phyloP scores from a whole-genome alignment of 2,888 invertebrate genomes.

The Aphelenchoides bicaudatus region DNA sequence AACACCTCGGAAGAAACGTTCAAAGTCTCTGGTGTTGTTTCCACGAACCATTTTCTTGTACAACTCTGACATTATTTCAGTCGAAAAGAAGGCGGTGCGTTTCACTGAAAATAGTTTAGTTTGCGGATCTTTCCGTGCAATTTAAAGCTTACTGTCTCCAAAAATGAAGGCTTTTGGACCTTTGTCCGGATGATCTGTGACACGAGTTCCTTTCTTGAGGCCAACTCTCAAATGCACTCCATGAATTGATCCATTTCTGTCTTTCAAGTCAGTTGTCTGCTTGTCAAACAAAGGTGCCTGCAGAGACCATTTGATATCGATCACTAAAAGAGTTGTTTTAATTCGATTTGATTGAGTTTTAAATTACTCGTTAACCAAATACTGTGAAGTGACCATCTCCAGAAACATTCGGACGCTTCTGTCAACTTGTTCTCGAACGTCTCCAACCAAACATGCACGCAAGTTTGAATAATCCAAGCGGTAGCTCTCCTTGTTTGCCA shows the following conservation, averaged over 20 bases:
- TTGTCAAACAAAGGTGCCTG: not conserved
- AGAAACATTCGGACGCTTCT: not conserved
- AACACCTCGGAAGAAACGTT: not conserved
- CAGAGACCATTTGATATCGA: not conserved
- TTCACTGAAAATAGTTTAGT: conserved; percentile 4
- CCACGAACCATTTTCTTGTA: too few species aligned
- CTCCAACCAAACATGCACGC: not conserved
- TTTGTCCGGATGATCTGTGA: not conserved
- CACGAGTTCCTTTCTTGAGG: not conserved
- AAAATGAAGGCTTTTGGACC: not conserved
- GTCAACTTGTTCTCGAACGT: not conserved
- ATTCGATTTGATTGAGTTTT: too few species aligned
- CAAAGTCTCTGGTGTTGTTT: too few species aligned
- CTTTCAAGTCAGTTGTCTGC: not conserved
- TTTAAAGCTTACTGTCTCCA: not conserved
- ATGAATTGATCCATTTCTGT: too few species aligned
- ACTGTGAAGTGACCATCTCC: not conserved
- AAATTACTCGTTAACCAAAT: not conserved
- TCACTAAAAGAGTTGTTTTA: not conserved
- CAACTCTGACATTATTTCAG: not conserved
- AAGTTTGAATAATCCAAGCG: conserved; percentile 1
- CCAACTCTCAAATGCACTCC: not conserved
- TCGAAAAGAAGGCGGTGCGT: not conserved
- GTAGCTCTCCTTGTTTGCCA: too few species aligned
- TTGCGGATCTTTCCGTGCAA: too few species aligned